Base-by-base conservation (phyloP, 2,888 invertebrate genomes). In the Drosophila testacea region DNA sequence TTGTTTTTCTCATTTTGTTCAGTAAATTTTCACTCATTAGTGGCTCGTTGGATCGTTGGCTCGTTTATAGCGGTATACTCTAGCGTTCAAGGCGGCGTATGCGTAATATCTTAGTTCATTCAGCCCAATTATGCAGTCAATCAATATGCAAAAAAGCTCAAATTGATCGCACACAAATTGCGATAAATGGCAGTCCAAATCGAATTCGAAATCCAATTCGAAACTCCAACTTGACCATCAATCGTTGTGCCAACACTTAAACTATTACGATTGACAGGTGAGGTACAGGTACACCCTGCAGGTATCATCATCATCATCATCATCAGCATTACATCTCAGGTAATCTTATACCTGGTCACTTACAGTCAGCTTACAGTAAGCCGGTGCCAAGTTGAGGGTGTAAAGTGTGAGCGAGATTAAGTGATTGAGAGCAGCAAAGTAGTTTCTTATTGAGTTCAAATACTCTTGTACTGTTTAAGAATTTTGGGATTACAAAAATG, bases 1-100 rank as follows among this genome's bases (percentile, higher is more conserved):
- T 84, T 84, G 69, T 83, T 83, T 85, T 50, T 69, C 74, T 66
- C 76, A 77, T 73, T 74, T 81, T 77, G 73, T 70, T 62, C 60
- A 67, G 82, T 60, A 59, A 76, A 83, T 84, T 88, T 84, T 80
- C 83, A 70, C 83, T 78, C 73, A 88, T 84, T 88, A 83, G 82
- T 74, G 73, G 56, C 72, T 70, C 54, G 71, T 70, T 79, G 67
- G 39, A 7, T 7, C 32, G 32, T 9, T 79, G 67, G 42, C 22
- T 7, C 32, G 32, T 9, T 79, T 65, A 39, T 46, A 38, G 69
- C 67, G 55, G 51, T 48, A 65, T 36, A 34, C 22, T 22, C 22
- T 7, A 41, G 76, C 75, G 54, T 52, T 62, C 46, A 57, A 9
- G 9, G 56, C 65, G 72, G 64, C 56, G 69, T 68, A 79, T 85